Evolutionary conservation across 1,140 invertebrate genomes (phyloP), one percentile per base, ranked within the genome.

Genomic region (Tribolium madens): DNA sequence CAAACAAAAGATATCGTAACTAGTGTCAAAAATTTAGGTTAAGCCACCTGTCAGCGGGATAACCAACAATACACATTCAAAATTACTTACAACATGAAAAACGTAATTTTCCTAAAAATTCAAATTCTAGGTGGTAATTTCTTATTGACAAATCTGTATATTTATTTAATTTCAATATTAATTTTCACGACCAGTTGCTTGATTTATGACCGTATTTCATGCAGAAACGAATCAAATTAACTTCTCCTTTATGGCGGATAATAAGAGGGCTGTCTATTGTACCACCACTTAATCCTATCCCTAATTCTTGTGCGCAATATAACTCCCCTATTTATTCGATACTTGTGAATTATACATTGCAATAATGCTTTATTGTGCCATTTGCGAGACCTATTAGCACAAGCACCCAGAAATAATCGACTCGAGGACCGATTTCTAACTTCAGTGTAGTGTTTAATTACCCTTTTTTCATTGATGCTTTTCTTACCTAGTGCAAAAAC

Each of bases 171-270:
- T 42, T 9, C 36, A 2, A 42, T 42, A 42, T 42, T 42, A n/a
- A 21, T 57, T 57, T 57, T 3, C 14, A n/a, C 4, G 57, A 64
- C 21, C 57, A 64, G 33, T 64, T 64, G 26, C n/a, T 33, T 69
- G 71, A 79, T 79, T 79, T 79, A 79, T 77, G 70, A 72, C 5
- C 71, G 47, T 68, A 79, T 77, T 79, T 75, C n/a, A 79, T 68
- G 68, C 64, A 77, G 69, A 73, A 26, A 18, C 47, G 78, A 77
- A 79, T 76, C 71, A 79, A 77, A 79, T 79, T 79, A 79, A 79
- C 64, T 79, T 79, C 73, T 77, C 73, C 64, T 47, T 79, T 79
- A 77, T 77, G 69, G 15, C 36, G 69, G 72, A 14, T 46, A 72
- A 64, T 50, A 64, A 13, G 72, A 33, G 69, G 71, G 53, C 53